These are phyloP conservation scores for Fregetta grallaria DNA, from an alignment of 2,113 vertebrate genomes.

Conservation along the genomic window DNA sequence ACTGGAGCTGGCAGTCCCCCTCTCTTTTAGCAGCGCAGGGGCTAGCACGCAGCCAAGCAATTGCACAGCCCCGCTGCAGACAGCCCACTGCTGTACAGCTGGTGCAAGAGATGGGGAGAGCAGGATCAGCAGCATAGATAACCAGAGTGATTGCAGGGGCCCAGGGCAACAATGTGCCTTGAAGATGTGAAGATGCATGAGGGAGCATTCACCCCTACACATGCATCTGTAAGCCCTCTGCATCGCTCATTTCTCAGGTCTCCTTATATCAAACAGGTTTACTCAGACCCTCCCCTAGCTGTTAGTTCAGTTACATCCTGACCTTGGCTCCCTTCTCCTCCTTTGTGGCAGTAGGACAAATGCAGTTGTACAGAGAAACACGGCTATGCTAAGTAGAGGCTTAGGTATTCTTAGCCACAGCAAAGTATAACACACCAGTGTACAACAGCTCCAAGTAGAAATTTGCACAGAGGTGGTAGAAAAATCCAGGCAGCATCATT, in stretches of 20 bases:
- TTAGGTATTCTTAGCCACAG: not conserved
- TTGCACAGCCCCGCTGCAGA: not conserved
- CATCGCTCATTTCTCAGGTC: not conserved
- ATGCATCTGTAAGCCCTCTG: not conserved
- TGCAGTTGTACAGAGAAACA: not conserved
- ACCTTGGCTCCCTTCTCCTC: not conserved
- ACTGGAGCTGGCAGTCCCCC: too few relatives aligned
- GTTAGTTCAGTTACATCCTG: not conserved
- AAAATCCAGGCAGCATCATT: not conserved
- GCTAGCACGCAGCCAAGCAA: not conserved
- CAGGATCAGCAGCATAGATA: not conserved
- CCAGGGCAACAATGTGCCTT: not conserved
- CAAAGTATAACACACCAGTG: not conserved
- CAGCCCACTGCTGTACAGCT: not conserved
- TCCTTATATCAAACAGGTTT: not conserved
- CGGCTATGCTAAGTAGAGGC: not conserved
- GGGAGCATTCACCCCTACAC: not conserved
- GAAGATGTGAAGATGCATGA: not conserved
- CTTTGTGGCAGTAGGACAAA: not conserved
- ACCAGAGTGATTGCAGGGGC: accelerated
- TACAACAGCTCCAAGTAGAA: not conserved
- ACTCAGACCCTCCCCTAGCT: not conserved
- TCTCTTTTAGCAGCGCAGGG: not conserved
- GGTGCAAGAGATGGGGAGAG: not conserved
- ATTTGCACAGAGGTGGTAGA: not conserved